Conservation (phyloP, 2,113 vertebrate species). For the Monarcha castaneiventris region DNA sequence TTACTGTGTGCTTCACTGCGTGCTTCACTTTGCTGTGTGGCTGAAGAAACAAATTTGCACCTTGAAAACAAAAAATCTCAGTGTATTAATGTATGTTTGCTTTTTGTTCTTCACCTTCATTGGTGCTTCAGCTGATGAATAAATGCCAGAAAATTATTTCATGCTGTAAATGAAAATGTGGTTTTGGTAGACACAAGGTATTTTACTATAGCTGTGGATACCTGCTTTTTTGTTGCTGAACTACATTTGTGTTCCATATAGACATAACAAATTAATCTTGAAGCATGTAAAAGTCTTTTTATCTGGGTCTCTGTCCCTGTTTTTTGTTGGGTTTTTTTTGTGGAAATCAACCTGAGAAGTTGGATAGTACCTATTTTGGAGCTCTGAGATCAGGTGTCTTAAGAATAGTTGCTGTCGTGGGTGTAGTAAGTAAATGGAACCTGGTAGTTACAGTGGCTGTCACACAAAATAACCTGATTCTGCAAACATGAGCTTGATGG, state of each 20-base stretch:
- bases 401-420: neutral
- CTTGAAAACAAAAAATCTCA: neutral
- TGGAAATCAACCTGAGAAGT: neutral
- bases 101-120: neutral
- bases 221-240: slow-evolving; percentile 19
- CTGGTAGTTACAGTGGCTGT: neutral
- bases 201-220: neutral
- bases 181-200: neutral
- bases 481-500: neutral
- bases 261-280: neutral
- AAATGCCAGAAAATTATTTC: neutral
- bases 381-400: neutral
- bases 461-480: neutral
- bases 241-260: neutral
- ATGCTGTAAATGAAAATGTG: neutral
- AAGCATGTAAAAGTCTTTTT: slow-evolving; percentile 18
- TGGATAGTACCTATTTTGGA: neutral
- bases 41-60: neutral
- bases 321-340: neutral
- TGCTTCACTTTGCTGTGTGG: neutral
- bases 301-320: neutral
- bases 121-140: neutral
- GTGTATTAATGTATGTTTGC: neutral
- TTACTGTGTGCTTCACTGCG: neutral
- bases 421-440: neutral